Evolutionary conservation across 2,888 invertebrate genomes (phyloP).

Genomic region (Gryllus longicercus): DNA sequence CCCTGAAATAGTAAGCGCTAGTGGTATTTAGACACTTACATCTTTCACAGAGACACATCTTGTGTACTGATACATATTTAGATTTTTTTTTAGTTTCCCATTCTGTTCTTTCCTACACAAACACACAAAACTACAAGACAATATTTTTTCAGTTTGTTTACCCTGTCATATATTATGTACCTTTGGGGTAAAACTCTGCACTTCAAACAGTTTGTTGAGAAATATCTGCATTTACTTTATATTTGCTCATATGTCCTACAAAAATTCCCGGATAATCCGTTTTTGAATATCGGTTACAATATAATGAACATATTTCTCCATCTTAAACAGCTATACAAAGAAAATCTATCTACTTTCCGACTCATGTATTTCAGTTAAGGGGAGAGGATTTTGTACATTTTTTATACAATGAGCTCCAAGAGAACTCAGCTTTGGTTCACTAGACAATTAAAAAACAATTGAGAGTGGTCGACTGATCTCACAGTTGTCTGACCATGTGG

Average conservation of each 20-base stretch:
- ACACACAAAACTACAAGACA: constrained; percentile 3
- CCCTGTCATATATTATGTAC: background rate
- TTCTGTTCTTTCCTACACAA: background rate
- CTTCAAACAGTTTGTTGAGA: background rate
- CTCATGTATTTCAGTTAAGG: background rate
- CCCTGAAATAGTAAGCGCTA: too few species aligned
- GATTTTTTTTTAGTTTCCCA: background rate
- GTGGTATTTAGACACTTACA: too few species aligned
- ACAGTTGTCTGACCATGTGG: background rate
- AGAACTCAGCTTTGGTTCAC: background rate
- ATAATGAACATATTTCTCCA: background rate
- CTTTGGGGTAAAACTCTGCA: constrained; percentile 2
- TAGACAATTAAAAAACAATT: constrained; percentile 11
- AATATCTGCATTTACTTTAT: background rate
- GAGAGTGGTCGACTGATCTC: background rate
- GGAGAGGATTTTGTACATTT: background rate
- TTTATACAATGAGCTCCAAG: background rate
- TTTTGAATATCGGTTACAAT: background rate
- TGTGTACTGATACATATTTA: background rate
- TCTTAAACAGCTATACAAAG: background rate
- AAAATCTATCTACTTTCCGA: background rate
- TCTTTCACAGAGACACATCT: too few species aligned
- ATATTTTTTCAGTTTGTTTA: background rate
- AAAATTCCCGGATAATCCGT: background rate
- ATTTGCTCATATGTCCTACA: background rate